Evolutionary conservation across 37 sponge, comb jelly and placozoan genomes (phyloP), one percentile per base, ranked within the genome.

Genomic region (Spongilla lacustris): DNA sequence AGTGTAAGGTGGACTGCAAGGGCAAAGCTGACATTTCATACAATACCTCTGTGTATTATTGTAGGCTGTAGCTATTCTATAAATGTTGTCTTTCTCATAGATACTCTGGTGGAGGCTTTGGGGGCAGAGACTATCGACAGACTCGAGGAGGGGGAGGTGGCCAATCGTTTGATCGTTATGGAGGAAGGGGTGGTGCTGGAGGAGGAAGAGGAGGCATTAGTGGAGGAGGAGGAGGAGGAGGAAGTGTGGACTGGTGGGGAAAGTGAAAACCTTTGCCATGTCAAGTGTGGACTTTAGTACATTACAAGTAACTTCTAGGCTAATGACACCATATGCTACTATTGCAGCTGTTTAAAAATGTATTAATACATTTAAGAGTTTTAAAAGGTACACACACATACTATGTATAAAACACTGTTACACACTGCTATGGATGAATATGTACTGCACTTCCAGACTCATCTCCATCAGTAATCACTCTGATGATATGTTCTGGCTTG

Each of bases 71-170:
- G n/a, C n/a, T 0, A 34, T 27, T 83, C 9, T 19, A 30, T 23
- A 21, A 23, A 31, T 83, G 3, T 74, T 34, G 30, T 30, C 75
- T 27, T 84, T 37, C 37, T 48, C 36, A 69, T 36, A 89, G 85
- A 46, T 71, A 79, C 36, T 79, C 67, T 67, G 88, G 84, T 34
- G 73, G 90, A 23, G 88, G 93, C 67, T 97, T 97, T 84, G 98
- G 98, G n/a, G 95, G 95, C 17, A 87, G 89, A 22, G 98, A 97
- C 89, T 97, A 94, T 77, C 87, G 98, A 24, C 91, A 90, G 81
- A 68, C 83, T 36, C 88, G 88, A 67, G 83, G 83, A 58, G 93
- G 93, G 34, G 90, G 90, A 48, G 75, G 88, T 33, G 68, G 80
- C 80, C 73, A 35, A 24, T 41, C 79, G 1, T 29, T 46, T 71